phyloP scores from a whole-genome alignment of 2,888 invertebrate genomes.

The Aphidoletes aphidimyza region DNA sequence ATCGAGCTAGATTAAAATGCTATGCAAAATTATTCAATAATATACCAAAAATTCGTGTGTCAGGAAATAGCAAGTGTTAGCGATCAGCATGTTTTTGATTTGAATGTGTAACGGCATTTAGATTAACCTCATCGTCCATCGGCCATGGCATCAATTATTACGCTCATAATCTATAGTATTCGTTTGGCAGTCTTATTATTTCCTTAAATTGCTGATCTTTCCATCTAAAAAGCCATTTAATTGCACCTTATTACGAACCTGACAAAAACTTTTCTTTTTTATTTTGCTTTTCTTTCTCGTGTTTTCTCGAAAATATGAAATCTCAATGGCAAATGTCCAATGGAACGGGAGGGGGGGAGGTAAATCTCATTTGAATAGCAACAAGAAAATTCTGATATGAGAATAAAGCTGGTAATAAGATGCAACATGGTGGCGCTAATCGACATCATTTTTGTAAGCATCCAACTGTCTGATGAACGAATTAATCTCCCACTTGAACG shows the following conservation, averaged over 20 bases:
- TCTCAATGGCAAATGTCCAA: not conserved
- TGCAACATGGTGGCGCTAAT: constrained; percentile 38
- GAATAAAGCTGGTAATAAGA: not conserved
- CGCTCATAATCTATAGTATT: not conserved
- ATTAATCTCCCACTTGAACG: constrained; percentile 37
- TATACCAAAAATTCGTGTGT: not conserved
- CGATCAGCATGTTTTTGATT: not conserved
- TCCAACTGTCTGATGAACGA: not conserved
- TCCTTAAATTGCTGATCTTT: not conserved
- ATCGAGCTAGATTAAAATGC: not conserved
- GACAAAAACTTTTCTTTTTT: constrained; percentile 31
- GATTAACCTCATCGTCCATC: constrained; percentile 31
- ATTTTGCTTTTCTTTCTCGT: not conserved
- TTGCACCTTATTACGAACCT: constrained; percentile 39
- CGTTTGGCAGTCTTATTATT: constrained; percentile 33
- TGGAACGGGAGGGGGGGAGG: not conserved
- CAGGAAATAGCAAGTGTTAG: not conserved
- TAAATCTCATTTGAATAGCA: constrained; percentile 42
- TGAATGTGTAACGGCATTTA: constrained; percentile 4
- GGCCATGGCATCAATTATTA: not conserved
- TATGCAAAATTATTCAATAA: not conserved
- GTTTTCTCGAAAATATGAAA: not conserved
- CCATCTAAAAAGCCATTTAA: not conserved
- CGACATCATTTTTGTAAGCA: constrained; percentile 40
- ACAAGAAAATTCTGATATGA: not conserved